These are phyloP conservation scores for Scaptodrosophila latifasciaeformis DNA, from an alignment of 2,888 invertebrate species.

Conservation along the genomic window DNA sequence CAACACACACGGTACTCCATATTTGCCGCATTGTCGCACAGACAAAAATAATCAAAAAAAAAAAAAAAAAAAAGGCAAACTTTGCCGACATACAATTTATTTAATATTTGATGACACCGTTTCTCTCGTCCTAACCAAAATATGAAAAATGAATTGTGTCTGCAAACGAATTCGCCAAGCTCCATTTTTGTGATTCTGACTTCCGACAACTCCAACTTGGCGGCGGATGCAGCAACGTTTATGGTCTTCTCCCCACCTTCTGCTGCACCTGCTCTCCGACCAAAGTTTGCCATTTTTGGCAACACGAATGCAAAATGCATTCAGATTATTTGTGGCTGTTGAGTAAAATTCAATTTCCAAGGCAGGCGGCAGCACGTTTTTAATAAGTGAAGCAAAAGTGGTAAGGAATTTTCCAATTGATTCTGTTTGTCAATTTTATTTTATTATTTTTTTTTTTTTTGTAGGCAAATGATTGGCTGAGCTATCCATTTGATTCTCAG, in stretches of 20 bases:
- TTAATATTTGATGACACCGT: slow-evolving; percentile 38
- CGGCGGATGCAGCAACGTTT: too few species aligned
- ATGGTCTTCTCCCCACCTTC: too few species aligned
- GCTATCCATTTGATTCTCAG: too few species aligned
- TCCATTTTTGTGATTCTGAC: slow-evolving; percentile 17
- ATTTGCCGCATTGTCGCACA: slow-evolving; percentile 31
- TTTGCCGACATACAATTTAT: slow-evolving; percentile 36
- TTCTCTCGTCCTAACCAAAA: slow-evolving; percentile 16
- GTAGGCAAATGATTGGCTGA: too few species aligned
- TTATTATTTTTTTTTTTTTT: too few species aligned
- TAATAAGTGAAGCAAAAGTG: slow-evolving; percentile 43
- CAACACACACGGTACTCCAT: background rate
- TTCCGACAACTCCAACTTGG: background rate
- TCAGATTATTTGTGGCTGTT: background rate
- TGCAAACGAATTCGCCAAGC: slow-evolving; percentile 38
- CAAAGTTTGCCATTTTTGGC: background rate
- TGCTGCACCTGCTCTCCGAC: too few species aligned
- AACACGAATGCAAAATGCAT: background rate
- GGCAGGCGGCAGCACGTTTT: slow-evolving; percentile 57
- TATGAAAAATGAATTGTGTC: slow-evolving; percentile 54
- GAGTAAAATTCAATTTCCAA: slow-evolving; percentile 37
- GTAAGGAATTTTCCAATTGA: too few species aligned
- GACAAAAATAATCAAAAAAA: slow-evolving; percentile 4
- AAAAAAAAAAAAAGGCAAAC: slow-evolving; percentile 13
- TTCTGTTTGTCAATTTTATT: too few species aligned